phyloP scores from a whole-genome alignment of 2,888 invertebrate genomes.

The Tanytarsus gracilentus region DNA sequence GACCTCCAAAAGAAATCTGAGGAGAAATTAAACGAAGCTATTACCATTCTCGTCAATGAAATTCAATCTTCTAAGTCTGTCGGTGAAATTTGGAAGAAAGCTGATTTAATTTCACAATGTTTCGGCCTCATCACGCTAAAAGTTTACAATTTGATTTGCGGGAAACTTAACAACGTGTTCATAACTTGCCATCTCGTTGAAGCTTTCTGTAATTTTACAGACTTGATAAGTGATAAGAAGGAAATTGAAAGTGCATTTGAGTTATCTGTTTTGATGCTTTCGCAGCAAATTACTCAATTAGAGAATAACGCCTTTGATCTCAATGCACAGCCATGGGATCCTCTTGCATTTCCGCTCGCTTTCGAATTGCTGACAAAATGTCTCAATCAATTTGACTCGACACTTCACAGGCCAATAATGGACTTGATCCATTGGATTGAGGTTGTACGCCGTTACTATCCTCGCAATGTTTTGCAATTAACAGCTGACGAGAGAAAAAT shows the following conservation, averaged over 20 bases:
- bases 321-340: conserved; percentile 33
- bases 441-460: conserved; percentile 36
- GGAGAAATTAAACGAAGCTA: not conserved
- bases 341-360: conserved; percentile 37
- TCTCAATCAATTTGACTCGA: not conserved
- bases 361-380: conserved; percentile 36
- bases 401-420: conserved; percentile 35
- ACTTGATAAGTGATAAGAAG: conserved; percentile 33
- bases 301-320: not conserved
- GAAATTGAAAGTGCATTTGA: conserved; percentile 36
- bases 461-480: conserved; percentile 34
- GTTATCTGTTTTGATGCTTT: conserved; percentile 37
- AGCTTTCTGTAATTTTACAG: not conserved
- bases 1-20: not conserved
- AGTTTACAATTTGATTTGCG: too few relatives aligned
- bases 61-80: too few relatives aligned
- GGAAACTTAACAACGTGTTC: not conserved
- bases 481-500: not conserved
- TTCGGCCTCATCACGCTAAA: too few relatives aligned
- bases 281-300: conserved; percentile 37
- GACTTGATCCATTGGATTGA: conserved; percentile 38
- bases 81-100: too few relatives aligned
- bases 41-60: not conserved
- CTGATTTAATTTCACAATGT: too few relatives aligned
- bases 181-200: not conserved